These are phyloP conservation scores for Actinopyga echinites DNA, from an alignment of 53 echinoderm and acorn worm genomes.

Conservation along the genomic window DNA sequence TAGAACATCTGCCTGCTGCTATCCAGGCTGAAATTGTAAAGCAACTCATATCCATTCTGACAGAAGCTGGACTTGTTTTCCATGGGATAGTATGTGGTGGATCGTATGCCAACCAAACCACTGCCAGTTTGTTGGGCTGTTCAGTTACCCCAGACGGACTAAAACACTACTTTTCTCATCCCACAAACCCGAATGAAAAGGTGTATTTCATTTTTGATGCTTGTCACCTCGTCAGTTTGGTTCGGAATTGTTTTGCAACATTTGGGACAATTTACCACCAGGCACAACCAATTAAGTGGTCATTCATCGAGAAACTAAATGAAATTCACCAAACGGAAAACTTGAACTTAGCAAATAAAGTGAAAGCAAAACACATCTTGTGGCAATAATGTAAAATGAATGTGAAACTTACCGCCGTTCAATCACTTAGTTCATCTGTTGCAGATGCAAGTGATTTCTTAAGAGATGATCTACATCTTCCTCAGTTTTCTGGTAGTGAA, in stretches of 20 bases:
- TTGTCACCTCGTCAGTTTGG: slow-evolving; percentile 57
- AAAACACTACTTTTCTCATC: slow-evolving; percentile 47
- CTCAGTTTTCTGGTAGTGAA: slow-evolving; percentile 53
- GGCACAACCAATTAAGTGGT: slow-evolving; percentile 52
- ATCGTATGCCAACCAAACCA: slow-evolving; percentile 60
- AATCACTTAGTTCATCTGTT: slow-evolving; percentile 29
- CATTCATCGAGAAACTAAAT: slow-evolving; percentile 55
- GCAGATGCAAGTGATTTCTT: slow-evolving; percentile 57
- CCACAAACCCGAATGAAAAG: slow-evolving; percentile 55
- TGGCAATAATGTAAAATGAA: slow-evolving; percentile 13
- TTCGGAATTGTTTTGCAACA: slow-evolving; percentile 60
- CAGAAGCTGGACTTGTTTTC: slow-evolving; percentile 42
- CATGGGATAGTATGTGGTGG: slow-evolving; percentile 66
- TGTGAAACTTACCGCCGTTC: background rate
- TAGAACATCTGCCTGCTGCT: slow-evolving; percentile 45
- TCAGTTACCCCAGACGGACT: slow-evolving; percentile 6
- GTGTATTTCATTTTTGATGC: slow-evolving; percentile 66
- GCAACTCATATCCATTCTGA: slow-evolving; percentile 48
- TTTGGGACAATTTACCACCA: slow-evolving; percentile 52
- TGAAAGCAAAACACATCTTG: slow-evolving; percentile 1
- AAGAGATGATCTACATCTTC: slow-evolving; percentile 30
- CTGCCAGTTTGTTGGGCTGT: slow-evolving; percentile 48
- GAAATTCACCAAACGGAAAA: slow-evolving; percentile 12
- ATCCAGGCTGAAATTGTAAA: slow-evolving; percentile 57
- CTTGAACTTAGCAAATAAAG: background rate